phyloP scores from a whole-genome alignment of 2,888 invertebrate genomes.

The Eremobia ochroleuca region DNA sequence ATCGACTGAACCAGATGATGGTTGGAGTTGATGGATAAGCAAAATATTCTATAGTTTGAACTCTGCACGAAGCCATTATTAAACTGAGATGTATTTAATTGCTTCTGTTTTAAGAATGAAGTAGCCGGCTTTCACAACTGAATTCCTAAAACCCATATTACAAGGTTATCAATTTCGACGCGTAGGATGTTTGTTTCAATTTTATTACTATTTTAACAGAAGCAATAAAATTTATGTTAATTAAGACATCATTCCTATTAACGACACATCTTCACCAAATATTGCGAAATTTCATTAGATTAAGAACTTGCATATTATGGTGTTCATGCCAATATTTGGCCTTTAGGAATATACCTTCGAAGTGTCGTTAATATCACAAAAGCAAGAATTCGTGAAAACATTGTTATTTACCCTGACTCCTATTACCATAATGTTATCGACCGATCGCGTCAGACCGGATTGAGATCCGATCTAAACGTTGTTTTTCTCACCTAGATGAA shows the following conservation, averaged over 20 bases:
- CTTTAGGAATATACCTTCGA: slow-evolving; percentile 29
- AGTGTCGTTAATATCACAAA: slow-evolving; percentile 10
- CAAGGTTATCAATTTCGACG: not conserved
- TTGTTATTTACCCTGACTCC: slow-evolving; percentile 8
- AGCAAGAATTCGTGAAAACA: not conserved
- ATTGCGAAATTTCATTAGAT: not conserved
- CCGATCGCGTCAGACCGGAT: slow-evolving; percentile 19
- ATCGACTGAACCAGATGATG: not conserved
- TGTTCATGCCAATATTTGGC: not conserved
- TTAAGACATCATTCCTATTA: not conserved
- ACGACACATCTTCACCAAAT: not conserved
- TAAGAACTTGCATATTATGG: not conserved
- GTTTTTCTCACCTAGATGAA: slow-evolving; percentile 58
- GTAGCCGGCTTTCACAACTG: not conserved
- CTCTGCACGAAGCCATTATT: not conserved
- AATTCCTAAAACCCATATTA: not conserved
- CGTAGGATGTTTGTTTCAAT: not conserved
- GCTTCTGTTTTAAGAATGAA: not conserved
- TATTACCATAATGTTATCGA: slow-evolving; percentile 14
- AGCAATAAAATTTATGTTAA: slow-evolving; percentile 16
- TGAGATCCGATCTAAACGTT: slow-evolving; percentile 41
- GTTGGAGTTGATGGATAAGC: not conserved
- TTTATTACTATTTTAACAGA: slow-evolving; percentile 2
- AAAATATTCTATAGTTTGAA: not conserved
- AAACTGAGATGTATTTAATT: not conserved